A percentile compares a stretch with the other conserved stretches of the same genome.
Conservation (phyloP, 2,797 vertebrate species). For the Clarias platycephalus region DNA sequence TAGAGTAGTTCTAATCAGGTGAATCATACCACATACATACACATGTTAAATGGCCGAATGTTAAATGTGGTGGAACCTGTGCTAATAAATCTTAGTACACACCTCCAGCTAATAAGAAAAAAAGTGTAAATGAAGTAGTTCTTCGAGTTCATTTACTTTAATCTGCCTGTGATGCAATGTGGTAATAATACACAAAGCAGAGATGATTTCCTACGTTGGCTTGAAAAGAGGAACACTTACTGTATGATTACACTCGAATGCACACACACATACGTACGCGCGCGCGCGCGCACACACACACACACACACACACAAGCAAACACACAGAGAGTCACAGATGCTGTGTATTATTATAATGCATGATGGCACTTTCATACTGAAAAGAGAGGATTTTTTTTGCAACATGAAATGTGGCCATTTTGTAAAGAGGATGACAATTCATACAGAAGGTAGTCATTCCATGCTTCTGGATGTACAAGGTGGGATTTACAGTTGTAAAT, state of each 20-base stretch:
- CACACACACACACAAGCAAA: background rate
- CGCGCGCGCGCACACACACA: background rate
- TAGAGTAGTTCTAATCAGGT: background rate
- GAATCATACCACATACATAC: background rate
- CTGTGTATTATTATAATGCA: background rate
- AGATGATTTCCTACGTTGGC: background rate
- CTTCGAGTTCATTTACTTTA: conserved; percentile 31
- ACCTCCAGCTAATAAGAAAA: conserved; percentile 37
- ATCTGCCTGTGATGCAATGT: conserved; percentile 39
- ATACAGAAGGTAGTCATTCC: background rate
- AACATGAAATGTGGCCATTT: background rate
- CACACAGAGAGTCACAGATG: background rate
- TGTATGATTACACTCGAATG: background rate
- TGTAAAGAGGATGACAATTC: background rate
- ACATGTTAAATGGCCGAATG: background rate
- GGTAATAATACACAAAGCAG: conserved; percentile 3
- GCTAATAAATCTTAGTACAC: conserved; percentile 10
- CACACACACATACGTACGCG: background rate
- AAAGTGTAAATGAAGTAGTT: conserved; percentile 43
- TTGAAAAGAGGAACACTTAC: background rate
- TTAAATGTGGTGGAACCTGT: conserved; percentile 1
- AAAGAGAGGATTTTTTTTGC: background rate
- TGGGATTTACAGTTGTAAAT: conserved; percentile 7
- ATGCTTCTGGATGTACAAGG: background rate
- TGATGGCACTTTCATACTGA: background rate